Base-by-base conservation (phyloP, 2,113 vertebrate species). In the Equus przewalskii region DNA sequence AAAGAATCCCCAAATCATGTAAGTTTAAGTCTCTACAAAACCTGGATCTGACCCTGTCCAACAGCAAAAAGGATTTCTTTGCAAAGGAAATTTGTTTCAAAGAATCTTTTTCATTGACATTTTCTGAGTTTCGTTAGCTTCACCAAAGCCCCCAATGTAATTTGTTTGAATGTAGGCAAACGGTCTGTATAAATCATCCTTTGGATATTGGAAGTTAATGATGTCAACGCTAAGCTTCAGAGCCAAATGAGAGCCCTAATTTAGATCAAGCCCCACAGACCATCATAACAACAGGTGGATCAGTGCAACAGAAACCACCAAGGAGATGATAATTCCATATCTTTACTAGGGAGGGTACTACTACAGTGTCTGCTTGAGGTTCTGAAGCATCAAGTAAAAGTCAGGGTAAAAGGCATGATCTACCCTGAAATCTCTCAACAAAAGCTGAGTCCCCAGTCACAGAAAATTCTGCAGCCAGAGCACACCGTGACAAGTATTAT, bases 371-470 rank as follows among this genome's bases (percentile, higher is more conserved):
- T 78, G 84, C 65, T 49, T 96, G 85, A 96, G 73, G 88, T 92
- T 96, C 95, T 94, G 89, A 96, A 4, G 13, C 91, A 96, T 91
- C 15, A 21, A 75, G 91, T 76, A 54, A 67, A 54, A 21, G 0
- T 79, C 85, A 91, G 82, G 65, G 44, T 1, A 0, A 97, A 89
- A 96, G 26, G 24, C 18, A 62, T 44, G 92, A 93, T 94, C 73
- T 94, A 73, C 67, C 81, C 98, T 96, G 95, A 95, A 97, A 18
- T 16, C 94, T 98, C 91, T 91, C 96, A 60, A 69, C 83, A 91
- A 96, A 95, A 92, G 73, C 90, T 97, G 89, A 81, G 33, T 46
- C 76, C 67, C 51, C 51, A 12, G 15, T 54, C 13, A 54, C 51
- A 98, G 86, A 83, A 97, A 97, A 88, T 87, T 98, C 87, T 28